Evolutionary conservation across 2,888 invertebrate genomes (phyloP), one percentile per base, ranked within the genome.

Genomic region (Platycnemis pennipes): DNA sequence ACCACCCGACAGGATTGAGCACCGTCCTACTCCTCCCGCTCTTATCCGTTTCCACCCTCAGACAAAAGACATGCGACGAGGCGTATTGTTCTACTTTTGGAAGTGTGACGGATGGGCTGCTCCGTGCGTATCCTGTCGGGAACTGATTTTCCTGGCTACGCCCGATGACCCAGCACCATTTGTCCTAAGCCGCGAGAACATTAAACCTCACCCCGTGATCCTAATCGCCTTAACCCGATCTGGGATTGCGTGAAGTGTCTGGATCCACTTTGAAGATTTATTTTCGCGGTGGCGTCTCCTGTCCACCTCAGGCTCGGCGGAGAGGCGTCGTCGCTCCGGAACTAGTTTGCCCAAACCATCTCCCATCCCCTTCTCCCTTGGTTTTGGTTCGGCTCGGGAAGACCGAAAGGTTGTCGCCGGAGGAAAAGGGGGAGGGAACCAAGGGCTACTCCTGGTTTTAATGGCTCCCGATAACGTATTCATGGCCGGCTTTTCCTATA

Each of bases 151-250:
- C 77, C 87, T 45, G 87, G 11, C 87, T 46, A 87, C 87, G 87
- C 87, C 87, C 87, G 44, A 46, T 87, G 87, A 87, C 87, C 46
- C 46, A 46, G 87, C 87, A 87, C 44, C 87, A 87, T 87, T 87
- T n/a, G 44, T 87, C 46, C 46, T n/a, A 37, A n/a, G 87, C 45
- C 87, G 87, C 46, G 44, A 45, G 45, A 87, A 87, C 87, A 87
- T 87, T n/a, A 87, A 46, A 44, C 45, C 46, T 77, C 37, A 8
- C 87, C n/a, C 87, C n/a, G 13, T 87, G 11, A 87, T 7, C 87
- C 87, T 44, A 87, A 87, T 87, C 46, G 8, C 87, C 26, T 87
- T n/a, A 44, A 87, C 46, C 87, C 87, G n/a, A 87, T 87, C 44
- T 87, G 87, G 87, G 46, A 46, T 77, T 77, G 77, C 37, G 77